A percentile compares a stretch with the other conserved stretches of the same genome.
phyloP scores from a whole-genome alignment of 2,113 vertebrate species.

The Lichenostomus cassidix region DNA sequence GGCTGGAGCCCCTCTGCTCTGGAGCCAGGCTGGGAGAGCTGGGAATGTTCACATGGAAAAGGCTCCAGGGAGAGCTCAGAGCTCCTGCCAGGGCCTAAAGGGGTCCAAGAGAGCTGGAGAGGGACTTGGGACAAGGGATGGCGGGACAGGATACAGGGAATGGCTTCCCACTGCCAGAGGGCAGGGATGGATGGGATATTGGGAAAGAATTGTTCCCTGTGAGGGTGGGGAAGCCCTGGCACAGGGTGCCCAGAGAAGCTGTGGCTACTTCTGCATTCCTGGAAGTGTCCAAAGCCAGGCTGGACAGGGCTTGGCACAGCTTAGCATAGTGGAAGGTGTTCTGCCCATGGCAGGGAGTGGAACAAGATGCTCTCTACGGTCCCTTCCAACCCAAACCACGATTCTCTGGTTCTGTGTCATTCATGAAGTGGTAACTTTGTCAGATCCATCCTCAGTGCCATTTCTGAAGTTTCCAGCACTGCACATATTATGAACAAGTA shows the following conservation, averaged over 20 bases:
- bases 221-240: background rate
- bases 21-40: background rate
- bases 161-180: background rate
- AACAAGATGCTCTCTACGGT: background rate
- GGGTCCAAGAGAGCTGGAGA: background rate
- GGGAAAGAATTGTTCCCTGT: rapidly evolving
- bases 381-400: rapidly evolving
- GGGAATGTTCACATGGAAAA: background rate
- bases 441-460: background rate
- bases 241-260: background rate
- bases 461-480: background rate
- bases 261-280: background rate
- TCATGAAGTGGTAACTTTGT: rapidly evolving
- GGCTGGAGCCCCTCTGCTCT: background rate
- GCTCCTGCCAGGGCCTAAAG: background rate
- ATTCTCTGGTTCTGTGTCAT: rapidly evolving
- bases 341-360: background rate
- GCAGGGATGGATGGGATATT: rapidly evolving
- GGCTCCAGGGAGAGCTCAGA: background rate
- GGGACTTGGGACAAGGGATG: background rate
- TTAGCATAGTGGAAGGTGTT: background rate
- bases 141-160: background rate
- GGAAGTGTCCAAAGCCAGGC: background rate
- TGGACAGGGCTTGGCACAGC: rapidly evolving
- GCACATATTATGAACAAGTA: rapidly evolving